These are phyloP conservation scores for Phalloptychus januarius DNA, from an alignment of 2,797 vertebrate species.

Conservation along the genomic window DNA sequence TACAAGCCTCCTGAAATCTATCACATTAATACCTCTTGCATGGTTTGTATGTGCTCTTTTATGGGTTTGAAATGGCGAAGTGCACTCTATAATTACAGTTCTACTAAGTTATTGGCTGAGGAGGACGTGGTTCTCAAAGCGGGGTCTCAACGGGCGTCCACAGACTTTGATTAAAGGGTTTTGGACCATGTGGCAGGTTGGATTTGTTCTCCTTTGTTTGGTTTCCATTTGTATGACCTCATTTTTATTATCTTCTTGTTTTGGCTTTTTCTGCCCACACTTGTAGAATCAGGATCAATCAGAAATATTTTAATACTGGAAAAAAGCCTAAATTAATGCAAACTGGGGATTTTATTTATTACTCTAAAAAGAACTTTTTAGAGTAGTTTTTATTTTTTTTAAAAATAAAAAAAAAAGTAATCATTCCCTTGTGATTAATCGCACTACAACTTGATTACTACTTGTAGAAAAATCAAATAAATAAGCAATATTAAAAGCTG, in stretches of 20 bases:
- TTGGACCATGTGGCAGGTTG: slow-evolving; percentile 61
- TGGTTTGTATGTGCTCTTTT: slow-evolving; percentile 43
- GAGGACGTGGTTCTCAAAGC: slow-evolving; percentile 57
- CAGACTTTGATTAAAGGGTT: slow-evolving; percentile 61
- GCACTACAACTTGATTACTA: not conserved
- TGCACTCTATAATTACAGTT: slow-evolving; percentile 74
- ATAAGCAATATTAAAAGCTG: too few species aligned
- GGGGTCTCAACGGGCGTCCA: slow-evolving; percentile 63
- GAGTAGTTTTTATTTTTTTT: too few species aligned
- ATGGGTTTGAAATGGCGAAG: slow-evolving; percentile 50
- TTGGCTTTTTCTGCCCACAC: not conserved
- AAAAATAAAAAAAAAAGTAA: not conserved
- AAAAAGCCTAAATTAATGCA: not conserved
- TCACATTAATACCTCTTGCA: slow-evolving; percentile 46
- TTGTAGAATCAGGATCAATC: not conserved
- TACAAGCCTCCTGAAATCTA: slow-evolving; percentile 40
- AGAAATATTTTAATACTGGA: not conserved
- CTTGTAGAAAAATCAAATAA: not conserved
- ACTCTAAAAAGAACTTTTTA: too few species aligned
- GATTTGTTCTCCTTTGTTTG: slow-evolving; percentile 73
- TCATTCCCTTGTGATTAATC: not conserved
- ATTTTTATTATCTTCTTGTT: slow-evolving; percentile 64
- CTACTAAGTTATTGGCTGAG: slow-evolving; percentile 56
- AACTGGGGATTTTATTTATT: not conserved
- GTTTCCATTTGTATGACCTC: slow-evolving; percentile 65